These are phyloP conservation scores for Sardina pilchardus DNA, from an alignment of 2,113 vertebrate genomes.

Conservation along the genomic window DNA sequence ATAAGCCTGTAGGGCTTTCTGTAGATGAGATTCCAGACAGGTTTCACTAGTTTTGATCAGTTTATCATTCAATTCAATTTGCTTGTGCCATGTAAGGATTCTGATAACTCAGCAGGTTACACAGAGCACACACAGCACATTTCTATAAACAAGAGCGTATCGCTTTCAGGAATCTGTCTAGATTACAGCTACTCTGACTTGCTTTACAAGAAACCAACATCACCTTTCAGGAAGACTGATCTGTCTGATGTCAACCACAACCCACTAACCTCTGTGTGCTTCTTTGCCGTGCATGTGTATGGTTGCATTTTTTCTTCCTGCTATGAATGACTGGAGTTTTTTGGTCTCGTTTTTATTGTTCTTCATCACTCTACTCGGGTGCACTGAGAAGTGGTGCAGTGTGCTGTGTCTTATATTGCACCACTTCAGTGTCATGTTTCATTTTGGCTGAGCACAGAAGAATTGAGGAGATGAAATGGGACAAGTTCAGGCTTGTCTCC, in stretches of 20 bases:
- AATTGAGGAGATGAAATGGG: neutral
- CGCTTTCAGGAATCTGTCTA: neutral
- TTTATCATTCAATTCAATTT: neutral
- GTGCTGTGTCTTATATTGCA: neutral
- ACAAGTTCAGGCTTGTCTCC: neutral
- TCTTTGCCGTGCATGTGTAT: neutral
- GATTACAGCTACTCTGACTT: neutral
- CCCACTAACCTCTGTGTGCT: neutral
- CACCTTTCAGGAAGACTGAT: neutral
- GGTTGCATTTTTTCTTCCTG: neutral
- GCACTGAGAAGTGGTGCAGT: neutral
- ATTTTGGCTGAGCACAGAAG: neutral
- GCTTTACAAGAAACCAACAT: slow-evolving; percentile 2
- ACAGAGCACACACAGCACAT: neutral
- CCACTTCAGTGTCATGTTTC: neutral
- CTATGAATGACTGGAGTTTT: neutral
- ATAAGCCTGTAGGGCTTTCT: neutral
- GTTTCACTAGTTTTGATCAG: neutral
- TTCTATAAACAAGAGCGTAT: neutral
- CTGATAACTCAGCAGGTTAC: too few species aligned
- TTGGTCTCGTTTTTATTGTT: neutral
- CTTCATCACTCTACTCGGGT: neutral
- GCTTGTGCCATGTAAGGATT: neutral
- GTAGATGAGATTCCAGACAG: neutral
- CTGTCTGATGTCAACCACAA: neutral